Evolutionary conservation across 2,797 vertebrate species (phyloP).

Genomic region (Octomys mimax): DNA sequence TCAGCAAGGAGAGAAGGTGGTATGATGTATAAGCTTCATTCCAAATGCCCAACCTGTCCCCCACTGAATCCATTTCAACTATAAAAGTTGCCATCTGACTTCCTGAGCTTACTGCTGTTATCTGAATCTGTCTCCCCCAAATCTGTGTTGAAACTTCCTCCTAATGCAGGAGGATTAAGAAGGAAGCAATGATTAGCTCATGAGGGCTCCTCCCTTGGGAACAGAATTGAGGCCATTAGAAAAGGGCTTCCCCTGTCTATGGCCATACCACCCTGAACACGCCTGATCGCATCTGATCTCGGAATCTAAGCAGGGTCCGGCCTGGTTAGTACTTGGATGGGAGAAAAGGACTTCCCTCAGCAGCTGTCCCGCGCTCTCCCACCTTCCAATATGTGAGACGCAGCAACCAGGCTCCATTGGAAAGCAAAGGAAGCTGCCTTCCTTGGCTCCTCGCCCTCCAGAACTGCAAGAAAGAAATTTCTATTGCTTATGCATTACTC

Average conservation of each 20-base stretch:
- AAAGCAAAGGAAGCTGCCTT: background rate
- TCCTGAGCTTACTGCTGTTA: slow-evolving; percentile 49
- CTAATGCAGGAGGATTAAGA: background rate
- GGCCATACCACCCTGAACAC: too few species aligned
- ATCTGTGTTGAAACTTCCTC: background rate
- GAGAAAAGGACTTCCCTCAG: background rate
- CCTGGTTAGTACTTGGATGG: too few species aligned
- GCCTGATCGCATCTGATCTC: too few species aligned
- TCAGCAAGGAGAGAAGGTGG: background rate
- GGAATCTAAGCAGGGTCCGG: too few species aligned
- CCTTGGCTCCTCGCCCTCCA: background rate
- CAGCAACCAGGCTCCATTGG: too few species aligned
- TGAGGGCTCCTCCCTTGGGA: background rate
- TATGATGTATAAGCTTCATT: slow-evolving; percentile 52
- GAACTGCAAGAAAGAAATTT: background rate
- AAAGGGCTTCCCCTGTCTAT: background rate
- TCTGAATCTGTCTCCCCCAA: background rate
- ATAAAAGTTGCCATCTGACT: slow-evolving; percentile 70
- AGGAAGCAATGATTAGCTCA: background rate
- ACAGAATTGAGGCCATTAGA: background rate
- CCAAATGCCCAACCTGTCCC: background rate
- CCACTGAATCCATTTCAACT: slow-evolving; percentile 53
- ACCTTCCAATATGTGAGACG: background rate
- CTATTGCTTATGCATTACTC: background rate
- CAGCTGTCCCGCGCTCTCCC: background rate